Conservation (phyloP, 2,113 vertebrate genomes). For the Hiodon tergisus region DNA sequence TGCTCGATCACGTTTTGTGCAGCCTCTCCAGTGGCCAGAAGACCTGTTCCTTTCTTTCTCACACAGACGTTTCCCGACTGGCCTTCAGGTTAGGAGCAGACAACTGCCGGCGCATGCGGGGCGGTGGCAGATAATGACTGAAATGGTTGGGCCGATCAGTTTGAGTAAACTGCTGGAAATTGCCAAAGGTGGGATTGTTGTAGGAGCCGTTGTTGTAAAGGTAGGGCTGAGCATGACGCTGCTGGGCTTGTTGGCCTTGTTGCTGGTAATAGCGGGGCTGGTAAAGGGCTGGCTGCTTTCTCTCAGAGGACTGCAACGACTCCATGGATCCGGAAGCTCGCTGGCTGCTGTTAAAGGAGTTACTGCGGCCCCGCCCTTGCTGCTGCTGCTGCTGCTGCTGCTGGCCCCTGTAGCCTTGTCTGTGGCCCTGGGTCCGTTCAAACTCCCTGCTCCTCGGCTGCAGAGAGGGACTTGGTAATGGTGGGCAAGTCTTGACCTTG, state of each 20-base stretch:
- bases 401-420: constrained; percentile 55
- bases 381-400: constrained; percentile 44
- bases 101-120: constrained; percentile 87
- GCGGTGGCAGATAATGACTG: constrained; percentile 74
- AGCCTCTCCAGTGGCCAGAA: neutral
- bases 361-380: constrained; percentile 80
- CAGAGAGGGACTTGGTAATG: constrained; percentile 55
- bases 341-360: constrained; percentile 80
- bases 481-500: constrained; percentile 56
- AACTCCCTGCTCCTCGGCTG: constrained; percentile 57
- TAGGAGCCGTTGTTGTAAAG: constrained; percentile 52
- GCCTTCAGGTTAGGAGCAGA: constrained; percentile 93
- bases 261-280: constrained; percentile 68
- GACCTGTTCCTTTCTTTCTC: constrained; percentile 35
- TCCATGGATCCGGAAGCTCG: constrained; percentile 66
- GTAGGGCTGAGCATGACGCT: constrained; percentile 61
- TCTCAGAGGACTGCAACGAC: constrained; percentile 50
- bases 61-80: constrained; percentile 87
- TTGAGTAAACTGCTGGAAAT: constrained; percentile 55
- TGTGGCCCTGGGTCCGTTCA: constrained; percentile 65
- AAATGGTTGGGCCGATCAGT: constrained; percentile 60
- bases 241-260: constrained; percentile 57
- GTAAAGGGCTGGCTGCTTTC: constrained; percentile 61
- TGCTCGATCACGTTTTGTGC: neutral
- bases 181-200: constrained; percentile 29